Conservation (phyloP, 2,113 vertebrate species). For the Phrynosoma blainvillii region DNA sequence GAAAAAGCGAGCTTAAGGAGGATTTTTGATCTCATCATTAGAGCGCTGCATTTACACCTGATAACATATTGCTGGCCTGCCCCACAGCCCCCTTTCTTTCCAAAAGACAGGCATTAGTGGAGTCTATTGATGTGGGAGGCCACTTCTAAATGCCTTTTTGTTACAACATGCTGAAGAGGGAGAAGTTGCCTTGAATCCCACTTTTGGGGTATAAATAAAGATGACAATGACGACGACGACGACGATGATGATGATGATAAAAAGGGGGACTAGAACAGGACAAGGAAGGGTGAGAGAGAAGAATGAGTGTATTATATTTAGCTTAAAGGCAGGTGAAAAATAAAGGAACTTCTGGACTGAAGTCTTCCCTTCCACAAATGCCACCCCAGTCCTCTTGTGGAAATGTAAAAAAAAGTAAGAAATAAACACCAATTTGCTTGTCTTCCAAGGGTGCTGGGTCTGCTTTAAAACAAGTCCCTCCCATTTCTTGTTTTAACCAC, state of each 20-base stretch:
- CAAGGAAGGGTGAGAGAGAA: fast-evolving
- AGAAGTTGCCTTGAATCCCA: not conserved
- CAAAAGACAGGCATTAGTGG: not conserved
- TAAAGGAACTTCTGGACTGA: no score
- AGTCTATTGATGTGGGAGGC: no score
- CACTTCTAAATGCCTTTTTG: not conserved
- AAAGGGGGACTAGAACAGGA: fast-evolving
- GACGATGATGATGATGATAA: no score
- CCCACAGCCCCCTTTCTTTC: not conserved
- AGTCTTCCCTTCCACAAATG: not conserved
- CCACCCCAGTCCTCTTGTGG: not conserved
- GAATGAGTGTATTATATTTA: no score
- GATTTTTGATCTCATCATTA: slow-evolving; percentile 73
- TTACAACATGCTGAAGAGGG: not conserved
- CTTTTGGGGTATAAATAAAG: no score
- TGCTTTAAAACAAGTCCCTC: no score
- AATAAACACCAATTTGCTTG: no score
- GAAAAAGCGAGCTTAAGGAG: slow-evolving; percentile 63
- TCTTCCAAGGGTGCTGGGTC: no score
- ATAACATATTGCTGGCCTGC: not conserved
- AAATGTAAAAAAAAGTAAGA: no score
- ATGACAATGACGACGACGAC: no score
- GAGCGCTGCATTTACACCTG: slow-evolving; percentile 57
- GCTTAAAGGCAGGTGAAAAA: no score
- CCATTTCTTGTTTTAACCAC: no score